These are phyloP conservation scores for Arrhopalites spinosus DNA, from an alignment of 2,888 invertebrate genomes.

Conservation along the genomic window DNA sequence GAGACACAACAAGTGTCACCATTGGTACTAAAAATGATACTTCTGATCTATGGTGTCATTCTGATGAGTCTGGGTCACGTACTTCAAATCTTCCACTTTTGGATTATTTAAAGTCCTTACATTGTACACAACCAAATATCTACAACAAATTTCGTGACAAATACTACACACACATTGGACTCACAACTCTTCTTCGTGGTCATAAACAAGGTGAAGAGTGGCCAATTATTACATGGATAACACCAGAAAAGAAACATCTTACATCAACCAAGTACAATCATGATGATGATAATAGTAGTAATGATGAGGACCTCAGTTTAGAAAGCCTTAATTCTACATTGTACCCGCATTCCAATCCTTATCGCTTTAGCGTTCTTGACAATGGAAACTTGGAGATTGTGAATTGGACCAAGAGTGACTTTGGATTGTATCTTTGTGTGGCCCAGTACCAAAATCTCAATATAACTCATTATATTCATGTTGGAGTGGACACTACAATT, in stretches of 20 bases:
- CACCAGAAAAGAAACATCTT: conserved; percentile 58
- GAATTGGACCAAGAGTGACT: conserved; percentile 68
- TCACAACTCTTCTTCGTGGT: conserved; percentile 75
- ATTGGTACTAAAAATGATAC: conserved; percentile 32
- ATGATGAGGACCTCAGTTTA: neutral
- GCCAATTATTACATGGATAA: conserved; percentile 85
- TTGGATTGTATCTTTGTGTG: conserved; percentile 83
- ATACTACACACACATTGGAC: conserved; percentile 65
- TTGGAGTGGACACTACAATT: conserved; percentile 84
- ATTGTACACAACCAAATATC: conserved; percentile 71
- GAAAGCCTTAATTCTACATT: too few species aligned
- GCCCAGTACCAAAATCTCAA: conserved; percentile 80
- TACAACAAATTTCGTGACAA: conserved; percentile 68
- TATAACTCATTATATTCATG: conserved; percentile 72
- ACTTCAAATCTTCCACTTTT: conserved; percentile 26
- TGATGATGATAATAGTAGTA: neutral
- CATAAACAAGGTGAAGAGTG: conserved; percentile 75
- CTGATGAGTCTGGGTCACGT: conserved; percentile 33
- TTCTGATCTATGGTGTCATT: conserved; percentile 38
- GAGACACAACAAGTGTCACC: conserved; percentile 42
- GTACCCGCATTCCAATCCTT: neutral
- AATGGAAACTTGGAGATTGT: conserved; percentile 81
- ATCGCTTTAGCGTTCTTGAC: conserved; percentile 5
- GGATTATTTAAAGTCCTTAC: conserved; percentile 67
- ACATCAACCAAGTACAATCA: neutral